Evolutionary conservation across 64 coral and sea anemone species (phyloP).

Genomic region (Stylophora pistillata): DNA sequence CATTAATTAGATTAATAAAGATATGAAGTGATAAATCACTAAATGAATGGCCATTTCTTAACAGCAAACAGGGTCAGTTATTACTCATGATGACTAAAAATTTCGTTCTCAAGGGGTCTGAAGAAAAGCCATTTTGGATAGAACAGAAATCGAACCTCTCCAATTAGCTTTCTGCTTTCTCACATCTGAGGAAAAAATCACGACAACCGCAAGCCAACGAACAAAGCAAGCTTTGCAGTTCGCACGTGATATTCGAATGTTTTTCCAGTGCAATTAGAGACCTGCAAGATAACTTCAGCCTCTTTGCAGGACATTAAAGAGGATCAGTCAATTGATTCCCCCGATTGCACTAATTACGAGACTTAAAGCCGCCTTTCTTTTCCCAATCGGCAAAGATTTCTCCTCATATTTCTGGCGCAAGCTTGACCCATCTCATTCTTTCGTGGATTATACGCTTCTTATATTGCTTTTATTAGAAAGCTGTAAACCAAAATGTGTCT

Average conservation of each 20-base stretch:
- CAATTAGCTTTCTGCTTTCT: not conserved
- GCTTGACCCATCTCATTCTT: not conserved
- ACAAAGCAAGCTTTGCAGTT: not conserved
- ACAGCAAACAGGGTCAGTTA: no score
- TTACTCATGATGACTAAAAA: no score
- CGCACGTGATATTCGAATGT: not conserved
- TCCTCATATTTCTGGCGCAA: not conserved
- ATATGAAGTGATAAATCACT: no score
- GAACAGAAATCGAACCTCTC: no score
- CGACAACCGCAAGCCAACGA: not conserved
- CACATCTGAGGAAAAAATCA: not conserved
- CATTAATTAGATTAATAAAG: no score
- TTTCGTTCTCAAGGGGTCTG: no score
- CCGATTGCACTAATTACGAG: not conserved
- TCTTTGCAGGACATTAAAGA: no score
- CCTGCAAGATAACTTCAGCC: not conserved
- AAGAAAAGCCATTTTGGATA: no score
- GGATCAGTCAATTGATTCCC: no score
- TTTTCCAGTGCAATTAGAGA: not conserved
- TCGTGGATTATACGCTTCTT: not conserved
- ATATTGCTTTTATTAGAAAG: no score
- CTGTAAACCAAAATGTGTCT: no score
- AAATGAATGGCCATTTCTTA: no score
- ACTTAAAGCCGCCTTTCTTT: not conserved
- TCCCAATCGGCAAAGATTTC: not conserved